A percentile compares a stretch with the other conserved stretches of the same genome.
Evolutionary conservation across 92 coral and sea anemone genomes (phyloP).

Genomic region (Diadumene lineata): DNA sequence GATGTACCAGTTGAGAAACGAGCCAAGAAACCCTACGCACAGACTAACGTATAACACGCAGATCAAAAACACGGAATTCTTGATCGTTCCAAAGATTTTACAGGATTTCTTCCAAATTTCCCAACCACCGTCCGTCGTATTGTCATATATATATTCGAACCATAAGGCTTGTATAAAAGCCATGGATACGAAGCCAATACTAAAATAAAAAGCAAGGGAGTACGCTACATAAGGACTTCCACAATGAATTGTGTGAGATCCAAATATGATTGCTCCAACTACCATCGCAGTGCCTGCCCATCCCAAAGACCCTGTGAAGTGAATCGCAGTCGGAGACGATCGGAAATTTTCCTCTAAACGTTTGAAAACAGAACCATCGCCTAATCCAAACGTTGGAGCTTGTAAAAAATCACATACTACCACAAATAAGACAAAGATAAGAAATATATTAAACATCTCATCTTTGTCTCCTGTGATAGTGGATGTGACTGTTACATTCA

Average conservation of each 20-base stretch:
- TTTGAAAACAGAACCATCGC: constrained; percentile 64
- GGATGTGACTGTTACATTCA: constrained; percentile 35
- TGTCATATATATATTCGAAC: constrained; percentile 58
- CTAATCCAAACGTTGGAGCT: constrained; percentile 62
- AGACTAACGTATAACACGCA: constrained; percentile 49
- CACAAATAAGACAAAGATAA: constrained; percentile 50
- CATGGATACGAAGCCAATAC: constrained; percentile 58
- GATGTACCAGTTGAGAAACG: constrained; percentile 74
- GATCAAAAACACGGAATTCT: constrained; percentile 43
- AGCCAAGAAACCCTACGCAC: constrained; percentile 55
- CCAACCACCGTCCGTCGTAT: constrained; percentile 9
- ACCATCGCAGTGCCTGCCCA: constrained; percentile 44
- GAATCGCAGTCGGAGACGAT: constrained; percentile 46
- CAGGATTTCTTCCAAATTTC: constrained; percentile 35
- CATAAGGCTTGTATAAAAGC: constrained; percentile 60
- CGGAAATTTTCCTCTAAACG: constrained; percentile 54
- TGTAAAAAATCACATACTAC: constrained; percentile 65
- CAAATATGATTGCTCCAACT: constrained; percentile 48
- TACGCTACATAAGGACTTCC: constrained; percentile 31
- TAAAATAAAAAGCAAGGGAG: constrained; percentile 50
- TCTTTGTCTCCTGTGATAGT: constrained; percentile 41
- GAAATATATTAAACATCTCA: constrained; percentile 46
- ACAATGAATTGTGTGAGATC: constrained; percentile 33
- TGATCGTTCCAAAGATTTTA: constrained; percentile 37
- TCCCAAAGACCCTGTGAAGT: constrained; percentile 62